Evolutionary conservation across 2,888 invertebrate species (phyloP).

Genomic region (Andrena camellia): DNA sequence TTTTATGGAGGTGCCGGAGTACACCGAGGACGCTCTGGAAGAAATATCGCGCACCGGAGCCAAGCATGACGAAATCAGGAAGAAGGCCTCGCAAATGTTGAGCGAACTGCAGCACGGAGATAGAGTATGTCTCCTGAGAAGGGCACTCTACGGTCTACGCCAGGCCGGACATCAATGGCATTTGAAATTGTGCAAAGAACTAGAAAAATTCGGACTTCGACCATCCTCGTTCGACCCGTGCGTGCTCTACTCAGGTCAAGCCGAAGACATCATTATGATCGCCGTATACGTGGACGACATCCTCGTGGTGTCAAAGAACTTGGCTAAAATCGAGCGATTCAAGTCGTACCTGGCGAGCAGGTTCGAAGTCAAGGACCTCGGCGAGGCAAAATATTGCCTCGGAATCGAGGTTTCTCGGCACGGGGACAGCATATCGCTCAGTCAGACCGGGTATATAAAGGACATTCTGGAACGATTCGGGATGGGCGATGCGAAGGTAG

Average conservation of each 20-base stretch:
- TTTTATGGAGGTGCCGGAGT: no score
- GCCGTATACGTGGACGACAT: slow-evolving; percentile 19
- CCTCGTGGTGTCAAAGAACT: not conserved
- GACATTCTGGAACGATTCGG: not conserved
- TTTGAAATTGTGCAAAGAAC: not conserved
- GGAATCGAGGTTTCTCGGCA: not conserved
- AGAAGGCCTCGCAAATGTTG: no score
- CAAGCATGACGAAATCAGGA: no score
- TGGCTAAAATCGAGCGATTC: not conserved
- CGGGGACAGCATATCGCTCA: not conserved
- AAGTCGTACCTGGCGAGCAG: not conserved
- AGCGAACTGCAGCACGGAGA: no score
- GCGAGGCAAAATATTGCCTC: not conserved
- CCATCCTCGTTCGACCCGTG: not conserved
- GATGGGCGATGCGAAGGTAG: not conserved
- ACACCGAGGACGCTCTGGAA: no score
- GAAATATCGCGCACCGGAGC: no score
- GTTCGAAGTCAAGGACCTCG: slow-evolving; percentile 17
- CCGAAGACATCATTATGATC: not conserved
- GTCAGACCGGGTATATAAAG: not conserved
- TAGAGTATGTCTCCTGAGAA: no score
- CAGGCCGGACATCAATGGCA: slow-evolving; percentile 9
- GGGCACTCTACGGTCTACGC: no score
- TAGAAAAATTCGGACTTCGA: not conserved
- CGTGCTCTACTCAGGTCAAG: not conserved